A percentile compares a stretch with the other conserved stretches of the same genome.
phyloP scores from a whole-genome alignment of 2,888 invertebrate genomes.

The Ditylenchus weischeri region DNA sequence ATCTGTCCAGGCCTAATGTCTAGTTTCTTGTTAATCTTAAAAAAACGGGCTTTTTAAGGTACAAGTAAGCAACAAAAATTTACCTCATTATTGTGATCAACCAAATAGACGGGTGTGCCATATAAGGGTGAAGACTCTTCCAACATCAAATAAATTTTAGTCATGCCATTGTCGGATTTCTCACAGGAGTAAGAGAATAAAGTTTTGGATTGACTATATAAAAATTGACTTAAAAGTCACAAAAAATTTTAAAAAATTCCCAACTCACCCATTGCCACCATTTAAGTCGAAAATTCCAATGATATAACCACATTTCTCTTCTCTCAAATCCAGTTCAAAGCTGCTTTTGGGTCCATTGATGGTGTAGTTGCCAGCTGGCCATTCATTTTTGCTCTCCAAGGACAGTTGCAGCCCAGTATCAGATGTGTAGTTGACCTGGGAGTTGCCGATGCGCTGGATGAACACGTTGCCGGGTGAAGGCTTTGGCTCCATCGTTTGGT shows the following conservation, averaged over 20 bases:
- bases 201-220: constrained; percentile 12
- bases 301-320: constrained; percentile 20
- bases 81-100: constrained; percentile 25
- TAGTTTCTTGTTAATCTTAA: background rate
- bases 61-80: background rate
- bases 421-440: constrained; percentile 13
- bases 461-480: constrained; percentile 33
- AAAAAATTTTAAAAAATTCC: background rate
- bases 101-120: constrained; percentile 35
- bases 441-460: constrained; percentile 30
- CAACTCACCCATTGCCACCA: constrained; percentile 8
- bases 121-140: constrained; percentile 31
- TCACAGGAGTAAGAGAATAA: constrained; percentile 41
- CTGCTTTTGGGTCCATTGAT: constrained; percentile 21
- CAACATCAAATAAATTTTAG: constrained; percentile 43
- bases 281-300: constrained; percentile 13
- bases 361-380: constrained; percentile 21
- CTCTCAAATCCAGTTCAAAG: constrained; percentile 17
- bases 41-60: background rate
- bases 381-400: constrained; percentile 16
- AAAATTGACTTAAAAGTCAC: background rate
- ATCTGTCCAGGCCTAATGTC: background rate
- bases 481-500: constrained; percentile 36
- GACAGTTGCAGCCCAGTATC: constrained; percentile 13
- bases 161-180: constrained; percentile 48